phyloP scores from a whole-genome alignment of 1,140 invertebrate genomes.

The Drosophila orosa region DNA sequence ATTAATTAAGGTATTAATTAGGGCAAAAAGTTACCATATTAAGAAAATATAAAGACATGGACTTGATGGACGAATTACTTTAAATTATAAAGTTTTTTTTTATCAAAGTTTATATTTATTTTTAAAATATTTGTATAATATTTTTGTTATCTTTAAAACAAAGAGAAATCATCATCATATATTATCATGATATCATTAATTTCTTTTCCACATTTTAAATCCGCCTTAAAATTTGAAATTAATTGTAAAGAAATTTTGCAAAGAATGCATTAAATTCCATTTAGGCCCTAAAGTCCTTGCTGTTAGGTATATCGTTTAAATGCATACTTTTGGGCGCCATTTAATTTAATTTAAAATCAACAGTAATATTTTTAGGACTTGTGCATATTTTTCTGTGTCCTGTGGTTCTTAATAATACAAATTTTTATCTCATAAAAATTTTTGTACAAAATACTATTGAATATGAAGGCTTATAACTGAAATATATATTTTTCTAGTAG shows the following conservation, averaged over 20 bases:
- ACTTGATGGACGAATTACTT: no score
- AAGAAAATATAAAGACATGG: background rate
- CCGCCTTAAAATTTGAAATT: no score
- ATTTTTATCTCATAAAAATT: background rate
- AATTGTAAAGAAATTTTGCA: no score
- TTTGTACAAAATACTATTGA: background rate
- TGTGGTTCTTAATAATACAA: background rate
- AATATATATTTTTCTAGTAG: background rate
- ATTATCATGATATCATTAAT: no score
- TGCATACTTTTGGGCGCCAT: background rate
- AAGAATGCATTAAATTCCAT: background rate
- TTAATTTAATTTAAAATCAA: background rate
- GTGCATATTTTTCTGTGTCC: background rate
- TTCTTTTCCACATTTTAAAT: no score
- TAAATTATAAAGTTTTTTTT: no score
- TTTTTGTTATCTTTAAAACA: no score
- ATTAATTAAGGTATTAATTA: no score
- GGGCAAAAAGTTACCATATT: no score
- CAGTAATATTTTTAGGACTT: background rate
- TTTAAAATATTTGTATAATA: no score
- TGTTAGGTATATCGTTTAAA: background rate
- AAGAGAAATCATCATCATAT: no score
- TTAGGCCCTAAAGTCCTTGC: background rate
- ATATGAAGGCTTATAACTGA: background rate
- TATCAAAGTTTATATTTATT: no score